Evolutionary conservation across 2,888 invertebrate species (phyloP).

Genomic region (Lypha dubia): DNA sequence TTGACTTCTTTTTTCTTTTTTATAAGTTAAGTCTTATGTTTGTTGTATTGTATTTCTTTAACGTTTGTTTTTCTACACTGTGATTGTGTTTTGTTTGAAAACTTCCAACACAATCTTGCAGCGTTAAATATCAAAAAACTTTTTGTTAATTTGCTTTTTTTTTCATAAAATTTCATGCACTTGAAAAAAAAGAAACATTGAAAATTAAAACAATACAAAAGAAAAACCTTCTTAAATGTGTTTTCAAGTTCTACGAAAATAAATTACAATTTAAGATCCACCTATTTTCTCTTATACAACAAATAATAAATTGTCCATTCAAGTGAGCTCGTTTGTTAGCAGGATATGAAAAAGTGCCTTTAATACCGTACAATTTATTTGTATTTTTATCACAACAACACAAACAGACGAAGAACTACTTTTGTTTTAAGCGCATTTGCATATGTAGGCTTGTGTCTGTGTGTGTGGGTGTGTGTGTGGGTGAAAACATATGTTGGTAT

Average conservation of each 20-base stretch:
- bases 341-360: background rate
- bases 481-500: background rate
- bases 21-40: background rate
- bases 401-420: background rate
- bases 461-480: background rate
- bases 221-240: slow-evolving; percentile 48
- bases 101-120: background rate
- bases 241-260: slow-evolving; percentile 62
- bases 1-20: too few species aligned
- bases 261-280: slow-evolving; percentile 67
- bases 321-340: slow-evolving; percentile 8
- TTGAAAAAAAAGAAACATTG: slow-evolving; percentile 27
- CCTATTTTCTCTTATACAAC: slow-evolving; percentile 39
- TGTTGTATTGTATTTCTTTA: background rate
- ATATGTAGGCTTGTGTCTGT: background rate
- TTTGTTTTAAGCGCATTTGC: slow-evolving; percentile 6
- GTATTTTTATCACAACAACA: background rate
- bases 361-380: slow-evolving; percentile 15
- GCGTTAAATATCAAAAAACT: background rate
- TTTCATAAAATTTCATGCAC: background rate
- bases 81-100: background rate
- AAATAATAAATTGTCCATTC: slow-evolving; percentile 55
- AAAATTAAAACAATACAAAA: slow-evolving; percentile 36
- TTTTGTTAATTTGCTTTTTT: background rate
- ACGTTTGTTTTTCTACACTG: background rate